Conservation (phyloP, 37 sponge, comb jelly and placozoan genomes). For the Beroe ovata region DNA sequence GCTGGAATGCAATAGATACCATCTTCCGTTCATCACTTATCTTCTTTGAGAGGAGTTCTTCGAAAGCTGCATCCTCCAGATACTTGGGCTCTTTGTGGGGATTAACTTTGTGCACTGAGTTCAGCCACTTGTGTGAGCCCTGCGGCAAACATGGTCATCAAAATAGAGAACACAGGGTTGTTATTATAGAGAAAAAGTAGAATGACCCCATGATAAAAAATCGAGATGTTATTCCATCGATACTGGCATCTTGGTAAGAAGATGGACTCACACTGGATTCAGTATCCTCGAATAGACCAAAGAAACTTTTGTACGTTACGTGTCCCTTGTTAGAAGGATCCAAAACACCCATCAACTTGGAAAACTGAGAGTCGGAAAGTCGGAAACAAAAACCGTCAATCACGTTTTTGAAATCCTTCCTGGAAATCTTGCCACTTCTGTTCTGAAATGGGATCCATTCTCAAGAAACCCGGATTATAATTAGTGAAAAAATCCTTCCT, state of each 20-base stretch:
- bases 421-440: conserved; percentile 26
- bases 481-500: too few relatives aligned
- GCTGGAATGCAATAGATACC: conserved; percentile 28
- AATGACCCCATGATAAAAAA: too few relatives aligned
- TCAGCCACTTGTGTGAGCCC: conserved; percentile 57
- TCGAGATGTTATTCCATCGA: too few relatives aligned
- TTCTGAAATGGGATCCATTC: conserved; percentile 19
- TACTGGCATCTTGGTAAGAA: too few relatives aligned
- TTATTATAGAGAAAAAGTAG: not conserved
- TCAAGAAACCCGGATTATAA: too few relatives aligned
- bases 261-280: conserved; percentile 32
- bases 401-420: conserved; percentile 55
- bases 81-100: not conserved
- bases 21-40: conserved; percentile 37
- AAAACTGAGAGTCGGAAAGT: conserved; percentile 41
- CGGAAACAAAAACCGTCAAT: conserved; percentile 66
- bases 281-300: conserved; percentile 49
- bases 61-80: conserved; percentile 24
- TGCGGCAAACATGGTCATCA: too few relatives aligned
- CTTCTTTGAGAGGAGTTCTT: conserved; percentile 43
- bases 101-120: conserved; percentile 48
- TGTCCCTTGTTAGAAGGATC: conserved; percentile 21
- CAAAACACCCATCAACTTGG: conserved; percentile 42
- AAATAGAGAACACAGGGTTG: not conserved
- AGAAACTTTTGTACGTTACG: conserved; percentile 27